Evolutionary conservation across 92 coral and sea anemone species (phyloP).

Genomic region (Heliopora coerulea): DNA sequence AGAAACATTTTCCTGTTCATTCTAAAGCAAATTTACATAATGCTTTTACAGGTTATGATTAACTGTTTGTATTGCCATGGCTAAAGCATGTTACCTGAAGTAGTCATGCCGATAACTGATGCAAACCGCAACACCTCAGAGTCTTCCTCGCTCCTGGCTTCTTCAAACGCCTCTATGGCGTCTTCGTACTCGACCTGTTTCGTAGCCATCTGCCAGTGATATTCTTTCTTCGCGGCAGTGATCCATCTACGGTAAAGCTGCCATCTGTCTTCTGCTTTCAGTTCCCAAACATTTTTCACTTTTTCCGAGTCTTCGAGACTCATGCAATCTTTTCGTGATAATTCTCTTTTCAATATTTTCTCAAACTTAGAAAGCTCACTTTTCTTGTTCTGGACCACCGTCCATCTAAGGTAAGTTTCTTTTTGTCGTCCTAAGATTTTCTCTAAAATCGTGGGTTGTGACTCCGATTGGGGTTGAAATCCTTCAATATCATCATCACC

Average conservation of each 20-base stretch:
- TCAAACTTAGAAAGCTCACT: no score
- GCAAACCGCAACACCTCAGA: slow-evolving; percentile 62
- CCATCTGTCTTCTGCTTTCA: slow-evolving; percentile 69
- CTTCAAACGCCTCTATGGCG: slow-evolving; percentile 57
- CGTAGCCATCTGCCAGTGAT: slow-evolving; percentile 53
- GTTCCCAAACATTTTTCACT: slow-evolving; percentile 61
- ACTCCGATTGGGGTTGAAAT: no score
- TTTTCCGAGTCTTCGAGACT: slow-evolving; percentile 49
- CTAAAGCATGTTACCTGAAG: slow-evolving; percentile 67
- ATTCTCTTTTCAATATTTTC: slow-evolving; percentile 45
- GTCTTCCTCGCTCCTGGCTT: slow-evolving; percentile 66
- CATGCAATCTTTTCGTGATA: slow-evolving; percentile 71
- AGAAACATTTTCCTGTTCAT: no score
- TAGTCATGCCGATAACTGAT: slow-evolving; percentile 86
- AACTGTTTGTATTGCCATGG: no score
- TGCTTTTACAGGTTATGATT: no score
- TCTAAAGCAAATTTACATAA: no score
- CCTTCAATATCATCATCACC: no score
- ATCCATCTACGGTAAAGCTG: slow-evolving; percentile 87
- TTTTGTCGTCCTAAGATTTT: no score
- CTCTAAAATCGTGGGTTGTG: no score
- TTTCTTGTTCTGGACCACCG: no score
- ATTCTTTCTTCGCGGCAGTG: slow-evolving; percentile 41
- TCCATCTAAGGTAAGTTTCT: no score
- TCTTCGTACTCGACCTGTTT: slow-evolving; percentile 61